Evolutionary conservation across 2,113 vertebrate genomes (phyloP).

Genomic region (Onychostruthus taczanowskii): DNA sequence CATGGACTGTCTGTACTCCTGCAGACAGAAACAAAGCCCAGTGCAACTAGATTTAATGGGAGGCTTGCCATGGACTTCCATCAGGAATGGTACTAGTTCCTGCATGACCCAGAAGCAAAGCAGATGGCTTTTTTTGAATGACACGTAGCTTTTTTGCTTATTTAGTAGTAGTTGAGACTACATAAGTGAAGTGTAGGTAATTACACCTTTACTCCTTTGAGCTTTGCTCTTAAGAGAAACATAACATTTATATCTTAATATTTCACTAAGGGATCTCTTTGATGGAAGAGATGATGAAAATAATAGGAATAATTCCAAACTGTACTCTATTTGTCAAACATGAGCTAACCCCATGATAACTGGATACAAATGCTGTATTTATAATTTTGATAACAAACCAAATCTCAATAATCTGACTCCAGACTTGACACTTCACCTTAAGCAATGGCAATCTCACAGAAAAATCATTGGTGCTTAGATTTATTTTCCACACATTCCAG

Average conservation of each 20-base stretch:
- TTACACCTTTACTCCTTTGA: neutral
- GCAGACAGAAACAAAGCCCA: neutral
- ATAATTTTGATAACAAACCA: neutral
- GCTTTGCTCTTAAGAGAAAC: neutral
- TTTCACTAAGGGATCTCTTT: neutral
- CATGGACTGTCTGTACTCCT: neutral
- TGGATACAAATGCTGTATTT: neutral
- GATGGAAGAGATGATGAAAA: neutral
- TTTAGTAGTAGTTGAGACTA: neutral
- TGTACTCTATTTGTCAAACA: neutral
- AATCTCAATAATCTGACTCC: neutral
- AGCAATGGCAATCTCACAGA: neutral
- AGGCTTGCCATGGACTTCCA: neutral
- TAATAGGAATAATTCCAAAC: neutral
- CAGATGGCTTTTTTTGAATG: neutral
- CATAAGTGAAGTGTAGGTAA: neutral
- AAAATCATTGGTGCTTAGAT: neutral
- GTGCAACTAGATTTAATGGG: neutral
- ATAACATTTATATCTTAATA: neutral
- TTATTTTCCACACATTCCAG: neutral
- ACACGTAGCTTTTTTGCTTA: neutral
- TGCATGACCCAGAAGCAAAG: neutral
- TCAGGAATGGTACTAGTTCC: neutral
- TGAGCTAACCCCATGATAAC: neutral
- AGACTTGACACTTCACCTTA: neutral